A percentile compares a stretch with the other conserved stretches of the same genome.
These are phyloP conservation scores for Murina feae DNA, from an alignment of 2,113 vertebrate species.

Conservation along the genomic window DNA sequence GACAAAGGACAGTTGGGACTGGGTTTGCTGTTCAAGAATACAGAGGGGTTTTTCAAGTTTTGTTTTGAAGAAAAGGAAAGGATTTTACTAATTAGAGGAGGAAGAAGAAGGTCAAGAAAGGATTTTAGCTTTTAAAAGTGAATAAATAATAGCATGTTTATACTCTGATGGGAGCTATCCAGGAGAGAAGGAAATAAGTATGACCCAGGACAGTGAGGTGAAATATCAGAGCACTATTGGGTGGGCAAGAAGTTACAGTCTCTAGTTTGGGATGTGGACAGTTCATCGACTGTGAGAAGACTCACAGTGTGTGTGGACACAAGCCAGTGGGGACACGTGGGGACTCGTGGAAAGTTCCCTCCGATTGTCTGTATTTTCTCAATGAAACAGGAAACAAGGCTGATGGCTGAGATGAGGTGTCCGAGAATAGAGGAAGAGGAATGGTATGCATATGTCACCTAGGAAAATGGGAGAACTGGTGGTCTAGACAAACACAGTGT, in stretches of 20 bases:
- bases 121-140: neutral
- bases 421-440: neutral
- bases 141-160: neutral
- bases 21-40: neutral
- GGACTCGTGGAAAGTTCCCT: neutral
- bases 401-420: neutral
- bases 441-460: neutral
- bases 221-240: neutral
- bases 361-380: neutral
- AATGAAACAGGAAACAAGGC: neutral
- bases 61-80: neutral
- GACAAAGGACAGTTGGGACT: neutral
- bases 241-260: neutral
- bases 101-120: neutral
- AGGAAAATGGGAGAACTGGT: neutral
- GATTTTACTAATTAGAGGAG: neutral
- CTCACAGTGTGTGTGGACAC: no score
- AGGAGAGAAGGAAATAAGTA: neutral
- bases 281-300: fast-evolving
- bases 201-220: neutral
- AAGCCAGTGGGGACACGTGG: neutral
- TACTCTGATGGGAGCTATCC: neutral
- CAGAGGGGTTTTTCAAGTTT: neutral
- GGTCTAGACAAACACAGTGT: no score
- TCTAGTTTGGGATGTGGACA: neutral